phyloP scores from a whole-genome alignment of 2,888 invertebrate genomes.

The Dorcus hopei region DNA sequence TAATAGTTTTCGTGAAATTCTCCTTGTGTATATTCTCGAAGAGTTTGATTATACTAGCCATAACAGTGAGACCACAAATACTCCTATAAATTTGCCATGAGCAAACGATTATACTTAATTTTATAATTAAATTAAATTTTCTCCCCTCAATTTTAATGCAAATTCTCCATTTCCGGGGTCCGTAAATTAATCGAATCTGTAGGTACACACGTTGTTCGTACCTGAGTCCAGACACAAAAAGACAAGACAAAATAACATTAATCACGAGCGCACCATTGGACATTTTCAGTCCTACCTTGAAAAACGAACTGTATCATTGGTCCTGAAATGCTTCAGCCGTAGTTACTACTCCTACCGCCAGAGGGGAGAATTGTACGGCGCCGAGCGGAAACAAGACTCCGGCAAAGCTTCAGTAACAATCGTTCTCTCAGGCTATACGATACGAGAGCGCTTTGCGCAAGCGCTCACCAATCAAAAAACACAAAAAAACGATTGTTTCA shows the following conservation, averaged over 20 bases:
- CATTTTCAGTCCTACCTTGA: constrained; percentile 29
- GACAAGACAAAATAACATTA: constrained; percentile 9
- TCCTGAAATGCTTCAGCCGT: constrained; percentile 21
- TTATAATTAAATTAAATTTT: too few relatives aligned
- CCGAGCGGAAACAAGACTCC: constrained; percentile 17
- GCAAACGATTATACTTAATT: too few relatives aligned
- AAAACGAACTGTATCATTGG: constrained; percentile 31
- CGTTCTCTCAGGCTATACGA: constrained; percentile 16
- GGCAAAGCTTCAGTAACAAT: constrained; percentile 21
- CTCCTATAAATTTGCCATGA: too few relatives aligned
- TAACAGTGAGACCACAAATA: too few relatives aligned
- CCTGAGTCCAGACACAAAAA: constrained; percentile 7
- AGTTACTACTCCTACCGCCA: constrained; percentile 26
- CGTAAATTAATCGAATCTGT: too few relatives aligned
- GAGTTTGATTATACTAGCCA: too few relatives aligned
- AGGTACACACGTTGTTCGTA: not conserved
- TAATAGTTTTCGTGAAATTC: too few relatives aligned
- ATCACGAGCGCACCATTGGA: constrained; percentile 25
- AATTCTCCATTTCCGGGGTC: too few relatives aligned
- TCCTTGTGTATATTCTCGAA: too few relatives aligned
- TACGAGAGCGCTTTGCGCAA: constrained; percentile 19
- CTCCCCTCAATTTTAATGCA: too few relatives aligned
- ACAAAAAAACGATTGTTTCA: too few relatives aligned
- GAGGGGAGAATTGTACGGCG: constrained; percentile 25
- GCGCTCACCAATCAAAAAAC: not conserved